Conservation (phyloP, 1,140 invertebrate species). For the Wiebesia pumilae region DNA sequence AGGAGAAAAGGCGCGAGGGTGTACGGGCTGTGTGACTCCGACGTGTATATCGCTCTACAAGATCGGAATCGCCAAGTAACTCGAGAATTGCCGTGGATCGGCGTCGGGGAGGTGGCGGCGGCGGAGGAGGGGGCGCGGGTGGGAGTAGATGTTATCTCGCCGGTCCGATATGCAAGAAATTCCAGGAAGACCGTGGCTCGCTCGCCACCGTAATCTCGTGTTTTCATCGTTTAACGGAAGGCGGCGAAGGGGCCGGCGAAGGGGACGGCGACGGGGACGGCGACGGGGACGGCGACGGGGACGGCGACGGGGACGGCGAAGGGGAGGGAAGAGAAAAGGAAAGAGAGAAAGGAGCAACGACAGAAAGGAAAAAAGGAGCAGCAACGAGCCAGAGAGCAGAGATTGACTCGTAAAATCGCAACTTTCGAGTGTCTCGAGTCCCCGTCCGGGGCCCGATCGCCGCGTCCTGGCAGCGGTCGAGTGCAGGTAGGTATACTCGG, state of each 20-base stretch:
- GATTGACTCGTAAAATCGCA: slow-evolving; percentile 50
- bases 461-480: neutral
- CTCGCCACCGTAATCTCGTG: slow-evolving; percentile 33
- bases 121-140: slow-evolving; percentile 67
- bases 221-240: slow-evolving; percentile 31
- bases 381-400: neutral
- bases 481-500: slow-evolving; percentile 16
- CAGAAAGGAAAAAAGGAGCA: neutral
- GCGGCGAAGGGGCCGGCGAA: too few species aligned
- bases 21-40: neutral
- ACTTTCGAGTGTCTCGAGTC: neutral
- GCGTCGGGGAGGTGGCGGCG: too few species aligned
- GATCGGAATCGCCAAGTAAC: slow-evolving; percentile 74
- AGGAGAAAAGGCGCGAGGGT: neutral
- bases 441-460: neutral
- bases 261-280: too few species aligned
- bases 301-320: too few species aligned
- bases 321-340: slow-evolving; percentile 36
- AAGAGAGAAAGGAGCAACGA: neutral
- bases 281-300: too few species aligned
- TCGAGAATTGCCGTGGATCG: neutral
- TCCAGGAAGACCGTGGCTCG: slow-evolving; percentile 67
- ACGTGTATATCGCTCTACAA: slow-evolving; percentile 70
- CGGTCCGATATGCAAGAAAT: slow-evolving; percentile 70
- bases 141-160: slow-evolving; percentile 70